A percentile compares a stretch with the other conserved stretches of the same genome.
These are phyloP conservation scores for Morpho achilles DNA, from an alignment of 2,888 invertebrate species.

Conservation along the genomic window DNA sequence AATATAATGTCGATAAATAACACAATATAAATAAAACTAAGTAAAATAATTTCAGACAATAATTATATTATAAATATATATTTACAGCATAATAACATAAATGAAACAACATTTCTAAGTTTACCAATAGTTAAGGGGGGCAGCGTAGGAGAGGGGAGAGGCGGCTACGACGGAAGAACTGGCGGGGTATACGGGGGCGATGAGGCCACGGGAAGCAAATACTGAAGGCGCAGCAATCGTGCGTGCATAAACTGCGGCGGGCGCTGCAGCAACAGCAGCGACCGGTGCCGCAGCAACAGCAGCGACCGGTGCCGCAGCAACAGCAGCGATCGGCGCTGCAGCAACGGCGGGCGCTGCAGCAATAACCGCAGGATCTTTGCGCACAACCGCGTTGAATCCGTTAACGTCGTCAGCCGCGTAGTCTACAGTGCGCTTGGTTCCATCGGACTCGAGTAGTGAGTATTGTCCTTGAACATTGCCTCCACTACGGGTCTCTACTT, in stretches of 20 bases:
- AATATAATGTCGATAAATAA: no score
- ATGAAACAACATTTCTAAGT: not conserved
- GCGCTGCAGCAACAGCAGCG: no score
- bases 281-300: constrained; percentile 33
- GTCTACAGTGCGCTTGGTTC: constrained; percentile 77
- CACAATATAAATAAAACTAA: no score
- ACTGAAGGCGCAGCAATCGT: constrained; percentile 21
- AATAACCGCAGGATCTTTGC: constrained; percentile 67
- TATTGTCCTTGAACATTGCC: constrained; percentile 77
- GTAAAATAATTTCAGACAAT: no score
- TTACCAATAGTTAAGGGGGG: constrained; percentile 25
- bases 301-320: constrained; percentile 34
- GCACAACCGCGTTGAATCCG: constrained; percentile 79
- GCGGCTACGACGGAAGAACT: constrained; percentile 20
- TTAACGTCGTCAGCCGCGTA: constrained; percentile 77
- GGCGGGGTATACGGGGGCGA: constrained; percentile 25
- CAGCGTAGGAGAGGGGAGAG: constrained; percentile 11
- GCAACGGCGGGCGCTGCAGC: constrained; percentile 49
- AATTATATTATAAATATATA: no score
- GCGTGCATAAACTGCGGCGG: no score
- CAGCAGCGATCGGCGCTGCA: constrained; percentile 40
- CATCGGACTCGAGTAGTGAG: constrained; percentile 76
- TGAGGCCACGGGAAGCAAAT: constrained; percentile 28
- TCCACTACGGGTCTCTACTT: constrained; percentile 74
- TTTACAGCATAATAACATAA: no score